Evolutionary conservation across 2,797 vertebrate genomes (phyloP).

Genomic region (Notoglanidium macrostoma): DNA sequence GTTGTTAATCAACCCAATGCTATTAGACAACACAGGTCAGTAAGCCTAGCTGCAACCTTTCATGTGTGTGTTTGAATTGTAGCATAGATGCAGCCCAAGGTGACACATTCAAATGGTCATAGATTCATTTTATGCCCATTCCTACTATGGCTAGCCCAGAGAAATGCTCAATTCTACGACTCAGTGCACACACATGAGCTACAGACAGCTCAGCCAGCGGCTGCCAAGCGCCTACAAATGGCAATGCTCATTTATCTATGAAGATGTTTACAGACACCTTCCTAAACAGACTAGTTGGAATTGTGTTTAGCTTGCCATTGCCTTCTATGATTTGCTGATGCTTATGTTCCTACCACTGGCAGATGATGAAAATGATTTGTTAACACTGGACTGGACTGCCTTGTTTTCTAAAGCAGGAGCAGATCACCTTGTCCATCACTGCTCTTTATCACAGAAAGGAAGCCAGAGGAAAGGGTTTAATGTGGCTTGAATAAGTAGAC

Average conservation of each 20-base stretch:
- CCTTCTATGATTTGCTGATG: constrained; percentile 59
- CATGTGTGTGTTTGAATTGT: constrained; percentile 52
- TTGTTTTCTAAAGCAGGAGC: constrained; percentile 62
- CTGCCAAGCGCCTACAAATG: constrained; percentile 67
- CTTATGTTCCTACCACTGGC: constrained; percentile 56
- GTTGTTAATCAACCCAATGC: constrained; percentile 29
- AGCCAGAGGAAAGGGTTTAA: constrained; percentile 24
- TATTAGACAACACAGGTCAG: constrained; percentile 38
- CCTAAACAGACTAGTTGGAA: constrained; percentile 69
- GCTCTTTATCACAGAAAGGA: not conserved
- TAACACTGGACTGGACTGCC: constrained; percentile 72
- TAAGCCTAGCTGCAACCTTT: constrained; percentile 24
- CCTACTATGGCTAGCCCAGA: not conserved
- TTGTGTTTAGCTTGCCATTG: constrained; percentile 62
- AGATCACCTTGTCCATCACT: not conserved
- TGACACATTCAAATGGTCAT: constrained; percentile 54
- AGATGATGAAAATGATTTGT: constrained; percentile 77
- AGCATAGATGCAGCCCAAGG: constrained; percentile 47
- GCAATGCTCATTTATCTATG: constrained; percentile 70
- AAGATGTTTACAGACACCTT: constrained; percentile 76
- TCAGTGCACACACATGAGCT: not conserved
- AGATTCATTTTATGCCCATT: constrained; percentile 16
- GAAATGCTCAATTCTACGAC: constrained; percentile 37
- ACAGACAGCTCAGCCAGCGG: constrained; percentile 25
- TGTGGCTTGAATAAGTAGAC: not conserved